Base-by-base conservation (phyloP, 2,888 invertebrate genomes). In the Synergus gifuensis region DNA sequence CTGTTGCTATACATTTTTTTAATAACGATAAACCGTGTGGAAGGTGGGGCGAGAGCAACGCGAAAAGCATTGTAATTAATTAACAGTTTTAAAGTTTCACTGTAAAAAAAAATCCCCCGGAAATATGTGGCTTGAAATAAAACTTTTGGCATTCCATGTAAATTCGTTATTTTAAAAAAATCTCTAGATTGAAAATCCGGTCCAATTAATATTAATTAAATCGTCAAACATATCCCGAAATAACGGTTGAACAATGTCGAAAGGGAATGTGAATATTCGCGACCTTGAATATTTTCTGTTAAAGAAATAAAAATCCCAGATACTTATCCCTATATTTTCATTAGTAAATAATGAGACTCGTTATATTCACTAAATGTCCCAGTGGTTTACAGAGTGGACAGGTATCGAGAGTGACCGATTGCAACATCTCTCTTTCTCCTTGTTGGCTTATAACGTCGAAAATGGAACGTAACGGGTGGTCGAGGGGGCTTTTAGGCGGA, bases 401-500 rank as follows among this genome's bases (percentile, higher is more conserved):
- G 40, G 4, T 44, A 62, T 44, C 44, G 22, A 76, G 58, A 76
- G 63, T 62, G 42, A 62, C 42, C 76, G 22, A 42, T 76, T 76
- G n/a, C 22, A 62, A 16, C n/a, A 42, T 62, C 42, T 14, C 42
- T 62, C 12, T 18, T 9, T 44, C 22, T n/a, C 62, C 76, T 22
- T 14, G 42, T 73, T 69, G 69, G 69, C 69, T 73, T 49, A 73
- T 54, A 73, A 54, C 11, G 54, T 73, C 49, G 54, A 73, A 73
- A 73, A 73, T 73, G 73, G 54, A 73, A 73, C 36, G 49, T 49
- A 73, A 73, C 54, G 77, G 80, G 79, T 79, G 82, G 83, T 83
- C 80, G 82, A 83, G 83, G 79, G 80, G 80, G 82, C 82, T 79
- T 80, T 80, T 80, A 77, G 80, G 78, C 79, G 80, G 76, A 83